phyloP scores from a whole-genome alignment of 2,797 vertebrate species.

The Artibeus jamaicensis region DNA sequence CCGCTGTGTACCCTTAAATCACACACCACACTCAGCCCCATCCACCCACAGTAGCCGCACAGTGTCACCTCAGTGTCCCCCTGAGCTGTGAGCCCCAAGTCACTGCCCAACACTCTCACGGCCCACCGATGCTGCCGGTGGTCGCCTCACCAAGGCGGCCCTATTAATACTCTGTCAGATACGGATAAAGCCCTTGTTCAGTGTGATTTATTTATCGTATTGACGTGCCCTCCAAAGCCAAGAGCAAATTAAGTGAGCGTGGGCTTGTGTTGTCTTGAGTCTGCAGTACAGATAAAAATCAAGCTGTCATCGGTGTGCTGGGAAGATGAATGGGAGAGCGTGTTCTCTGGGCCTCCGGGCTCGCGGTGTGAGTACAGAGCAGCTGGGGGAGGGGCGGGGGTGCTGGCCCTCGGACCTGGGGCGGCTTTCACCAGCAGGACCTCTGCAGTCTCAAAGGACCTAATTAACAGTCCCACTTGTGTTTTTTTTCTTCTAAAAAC shows the following conservation, averaged over 20 bases:
- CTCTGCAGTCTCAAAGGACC: neutral
- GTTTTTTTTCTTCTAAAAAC: conserved; percentile 16
- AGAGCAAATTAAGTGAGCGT: conserved; percentile 46
- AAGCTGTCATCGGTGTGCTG: neutral
- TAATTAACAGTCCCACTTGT: neutral
- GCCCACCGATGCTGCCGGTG: conserved; percentile 18
- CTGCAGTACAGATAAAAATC: conserved; percentile 39
- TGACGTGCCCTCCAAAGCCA: conserved; percentile 30
- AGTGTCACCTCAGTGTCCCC: neutral
- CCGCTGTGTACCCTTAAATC: neutral
- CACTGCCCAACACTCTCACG: neutral
- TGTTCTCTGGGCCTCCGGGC: neutral
- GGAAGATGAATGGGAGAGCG: conserved; percentile 53
- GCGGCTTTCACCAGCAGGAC: neutral
- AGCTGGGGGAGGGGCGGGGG: too few species aligned
- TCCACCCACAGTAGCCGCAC: neutral
- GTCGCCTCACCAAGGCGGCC: neutral
- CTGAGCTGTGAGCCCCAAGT: neutral
- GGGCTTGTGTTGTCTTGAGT: conserved; percentile 50
- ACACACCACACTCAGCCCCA: neutral
- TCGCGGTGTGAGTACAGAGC: neutral
- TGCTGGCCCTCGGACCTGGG: neutral
- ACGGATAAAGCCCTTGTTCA: conserved; percentile 39
- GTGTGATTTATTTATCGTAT: conserved; percentile 50
- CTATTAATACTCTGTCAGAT: conserved; percentile 57